Base-by-base conservation (phyloP, 2,888 invertebrate species). In the Fabriciana adippe region DNA sequence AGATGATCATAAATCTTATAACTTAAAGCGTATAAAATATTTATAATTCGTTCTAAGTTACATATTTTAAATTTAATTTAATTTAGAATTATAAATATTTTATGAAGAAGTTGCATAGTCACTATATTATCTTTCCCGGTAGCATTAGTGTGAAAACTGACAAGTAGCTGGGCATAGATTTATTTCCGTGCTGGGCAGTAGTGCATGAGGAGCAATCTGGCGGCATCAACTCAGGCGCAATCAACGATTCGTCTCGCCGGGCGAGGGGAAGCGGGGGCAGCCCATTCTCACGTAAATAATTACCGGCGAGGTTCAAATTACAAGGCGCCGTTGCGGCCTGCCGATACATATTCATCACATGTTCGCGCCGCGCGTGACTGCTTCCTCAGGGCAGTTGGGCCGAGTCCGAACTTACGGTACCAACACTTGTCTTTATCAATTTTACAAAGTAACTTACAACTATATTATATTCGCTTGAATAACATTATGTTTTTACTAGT, bases 241-340 rank as follows among this genome's bases (percentile, higher is more conserved):
- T 92, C 91, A 90, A 81, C 90, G 83, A 91, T 92, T 92, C 89
- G 91, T 90, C 88, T 88, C 90, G 84, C 84, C 75, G 75, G 73
- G 61, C 76, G 70, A 73, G 55, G 73, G 69, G 73, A 74, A 77
- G 76, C 74, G 73, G 76, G 77, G 75, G 76, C 75, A 78, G 78
- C 73, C 86, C 89, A 89, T 88, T 92, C 92, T 91, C 90, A 91
- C 91, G 91, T 92, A 91, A 91, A 92, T 91, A 92, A 91, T 92
- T 91, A 91, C 89, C 88, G 88, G 89, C 88, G 85, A 87, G 85
- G 85, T 80, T 90, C 89, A 91, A 90, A 92, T 92, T 92, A 92
- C 91, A 91, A 91, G 92, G 90, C 89, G 90, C 89, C 89, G 90
- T 83, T 76, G 78, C 80, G 74, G 85, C 83, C 87, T 86, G 88